Conservation (phyloP, 2,113 vertebrate species). For the Hydropotes inermis region DNA sequence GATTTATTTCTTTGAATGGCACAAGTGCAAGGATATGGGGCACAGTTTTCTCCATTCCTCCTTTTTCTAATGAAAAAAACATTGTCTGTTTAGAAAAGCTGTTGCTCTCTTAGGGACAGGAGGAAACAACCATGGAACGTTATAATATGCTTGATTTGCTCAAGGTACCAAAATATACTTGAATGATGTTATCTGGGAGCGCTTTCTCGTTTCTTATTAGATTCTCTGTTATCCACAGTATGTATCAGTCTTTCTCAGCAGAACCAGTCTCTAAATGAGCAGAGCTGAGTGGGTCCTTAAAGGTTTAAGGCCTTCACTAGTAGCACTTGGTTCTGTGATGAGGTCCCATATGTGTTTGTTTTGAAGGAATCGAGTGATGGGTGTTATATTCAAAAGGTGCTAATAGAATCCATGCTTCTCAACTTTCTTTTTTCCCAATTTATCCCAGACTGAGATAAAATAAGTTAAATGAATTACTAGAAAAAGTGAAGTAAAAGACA, state of each 20-base stretch:
- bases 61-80: background rate
- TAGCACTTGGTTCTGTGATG: background rate
- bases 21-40: background rate
- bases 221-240: background rate
- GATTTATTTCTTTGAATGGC: constrained; percentile 37
- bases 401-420: background rate
- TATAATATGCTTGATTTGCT: constrained; percentile 16
- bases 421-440: background rate
- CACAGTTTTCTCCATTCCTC: background rate
- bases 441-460: constrained; percentile 8
- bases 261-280: background rate
- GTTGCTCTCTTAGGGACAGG: background rate
- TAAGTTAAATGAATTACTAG: background rate
- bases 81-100: constrained; percentile 7
- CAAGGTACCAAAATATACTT: background rate
- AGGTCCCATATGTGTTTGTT: background rate
- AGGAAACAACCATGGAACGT: background rate
- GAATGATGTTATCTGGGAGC: background rate
- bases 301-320: background rate
- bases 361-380: background rate
- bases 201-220: background rate
- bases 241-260: background rate
- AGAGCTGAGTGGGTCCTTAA: background rate
- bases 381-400: background rate
- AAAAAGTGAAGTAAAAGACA: background rate